Percentiles rank a stretch among this genome's conserved stretches.
Evolutionary conservation across 2,888 invertebrate genomes (phyloP).

Genomic region (Tiphia femorata): DNA sequence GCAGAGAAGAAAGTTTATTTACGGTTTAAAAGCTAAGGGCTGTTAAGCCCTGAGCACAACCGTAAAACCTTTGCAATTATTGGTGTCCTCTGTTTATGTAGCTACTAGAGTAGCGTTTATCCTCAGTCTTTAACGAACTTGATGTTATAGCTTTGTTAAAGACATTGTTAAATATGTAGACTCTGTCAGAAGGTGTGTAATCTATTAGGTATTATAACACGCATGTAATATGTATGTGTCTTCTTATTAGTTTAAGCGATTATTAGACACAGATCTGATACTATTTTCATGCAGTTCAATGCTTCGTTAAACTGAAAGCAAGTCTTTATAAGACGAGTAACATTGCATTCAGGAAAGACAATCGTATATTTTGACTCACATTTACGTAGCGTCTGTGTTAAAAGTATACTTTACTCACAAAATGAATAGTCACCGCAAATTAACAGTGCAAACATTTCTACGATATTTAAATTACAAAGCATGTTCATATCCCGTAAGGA

Average conservation of each 20-base stretch:
- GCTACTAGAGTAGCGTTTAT: conserved; percentile 3
- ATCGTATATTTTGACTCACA: too few relatives aligned
- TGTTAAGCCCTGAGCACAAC: background rate
- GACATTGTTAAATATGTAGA: background rate
- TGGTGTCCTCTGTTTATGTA: conserved; percentile 10
- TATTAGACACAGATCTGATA: background rate
- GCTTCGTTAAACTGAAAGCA: background rate
- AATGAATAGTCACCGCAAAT: too few relatives aligned
- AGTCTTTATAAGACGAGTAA: background rate
- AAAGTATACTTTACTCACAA: too few relatives aligned
- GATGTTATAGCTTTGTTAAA: background rate
- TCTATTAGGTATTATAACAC: background rate
- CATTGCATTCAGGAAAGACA: background rate
- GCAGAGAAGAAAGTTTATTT: conserved; percentile 1
- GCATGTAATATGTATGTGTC: background rate
- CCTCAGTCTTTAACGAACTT: conserved; percentile 1
- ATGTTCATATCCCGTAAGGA: too few relatives aligned
- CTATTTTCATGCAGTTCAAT: background rate
- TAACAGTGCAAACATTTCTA: too few relatives aligned
- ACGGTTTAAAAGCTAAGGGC: background rate
- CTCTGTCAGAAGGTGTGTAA: background rate
- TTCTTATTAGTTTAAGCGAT: background rate
- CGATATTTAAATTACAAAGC: too few relatives aligned
- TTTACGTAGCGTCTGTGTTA: too few relatives aligned
- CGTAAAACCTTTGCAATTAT: background rate